Percentiles rank a stretch among this genome's conserved stretches.
Conservation (phyloP, 30 jellyfish, hydroid and myxozoan genomes). For the Aurelia sp. region DNA sequence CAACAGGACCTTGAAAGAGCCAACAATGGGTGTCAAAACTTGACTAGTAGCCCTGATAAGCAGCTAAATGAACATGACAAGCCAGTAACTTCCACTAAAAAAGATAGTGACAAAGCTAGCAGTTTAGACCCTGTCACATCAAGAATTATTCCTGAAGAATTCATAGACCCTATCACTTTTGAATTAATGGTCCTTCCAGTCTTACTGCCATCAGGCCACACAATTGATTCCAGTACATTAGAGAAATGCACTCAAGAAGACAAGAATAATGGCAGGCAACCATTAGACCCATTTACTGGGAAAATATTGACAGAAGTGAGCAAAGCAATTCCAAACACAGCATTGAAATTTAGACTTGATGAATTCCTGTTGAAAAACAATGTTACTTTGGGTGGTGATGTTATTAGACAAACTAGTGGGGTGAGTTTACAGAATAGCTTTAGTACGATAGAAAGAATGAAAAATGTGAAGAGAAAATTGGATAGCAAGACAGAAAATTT, state of each 20-base stretch:
- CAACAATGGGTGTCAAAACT: too few relatives aligned
- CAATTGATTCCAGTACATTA: slow-evolving; percentile 70
- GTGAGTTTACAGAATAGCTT: too few relatives aligned
- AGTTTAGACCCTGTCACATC: too few relatives aligned
- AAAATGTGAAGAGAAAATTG: neutral
- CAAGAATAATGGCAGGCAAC: slow-evolving; percentile 73
- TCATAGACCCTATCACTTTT: slow-evolving; percentile 89
- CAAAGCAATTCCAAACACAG: slow-evolving; percentile 80
- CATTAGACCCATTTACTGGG: slow-evolving; percentile 98
- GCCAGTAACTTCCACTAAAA: too few relatives aligned
- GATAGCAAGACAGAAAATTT: neutral
- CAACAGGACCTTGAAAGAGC: too few relatives aligned
- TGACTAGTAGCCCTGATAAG: too few relatives aligned
- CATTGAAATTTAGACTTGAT: slow-evolving; percentile 85
- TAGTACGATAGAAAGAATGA: neutral
- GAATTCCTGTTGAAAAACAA: slow-evolving; percentile 30
- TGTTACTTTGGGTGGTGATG: too few relatives aligned
- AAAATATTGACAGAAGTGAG: slow-evolving; percentile 46
- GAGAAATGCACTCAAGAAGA: slow-evolving; percentile 67
- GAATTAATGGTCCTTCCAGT: slow-evolving; percentile 83
- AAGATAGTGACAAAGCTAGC: too few relatives aligned
- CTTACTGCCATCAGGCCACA: slow-evolving; percentile 93
- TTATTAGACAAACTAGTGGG: too few relatives aligned
- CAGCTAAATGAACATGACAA: too few relatives aligned
- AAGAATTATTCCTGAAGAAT: slow-evolving; percentile 35